Conservation (phyloP, 2,113 vertebrate genomes). For the Hippocampus mohnikei region DNA sequence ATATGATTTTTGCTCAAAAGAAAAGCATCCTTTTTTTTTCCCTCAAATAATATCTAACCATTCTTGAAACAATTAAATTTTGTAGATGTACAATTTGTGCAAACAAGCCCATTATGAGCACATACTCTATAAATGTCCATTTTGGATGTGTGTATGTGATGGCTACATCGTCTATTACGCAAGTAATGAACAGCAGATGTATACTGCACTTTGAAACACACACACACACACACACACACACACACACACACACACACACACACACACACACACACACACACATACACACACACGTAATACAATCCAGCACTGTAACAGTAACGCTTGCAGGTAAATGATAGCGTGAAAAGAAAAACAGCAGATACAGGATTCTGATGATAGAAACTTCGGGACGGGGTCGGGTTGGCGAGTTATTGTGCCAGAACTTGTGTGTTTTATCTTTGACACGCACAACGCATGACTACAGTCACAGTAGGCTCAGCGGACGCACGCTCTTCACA, state of each 20-base stretch:
- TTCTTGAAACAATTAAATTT: too few species aligned
- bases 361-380: slow-evolving; percentile 21
- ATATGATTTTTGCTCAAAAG: too few species aligned
- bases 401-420: slow-evolving; percentile 48
- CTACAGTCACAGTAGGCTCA: neutral
- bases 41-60: too few species aligned
- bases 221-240: neutral
- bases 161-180: neutral
- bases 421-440: neutral
- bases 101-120: neutral
- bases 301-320: slow-evolving; percentile 34
- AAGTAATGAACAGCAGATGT: slow-evolving; percentile 11
- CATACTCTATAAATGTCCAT: neutral
- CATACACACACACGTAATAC: slow-evolving; percentile 14
- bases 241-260: neutral
- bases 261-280: neutral
- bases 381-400: neutral
- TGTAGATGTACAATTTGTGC: neutral
- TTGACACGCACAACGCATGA: neutral
- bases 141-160: neutral
- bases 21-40: too few species aligned
- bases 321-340: slow-evolving; percentile 36
- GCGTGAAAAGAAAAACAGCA: slow-evolving; percentile 33
- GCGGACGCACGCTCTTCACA: neutral
- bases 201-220: neutral